Conservation (phyloP, 1,140 invertebrate genomes). For the Harpegnathos saltator region DNA sequence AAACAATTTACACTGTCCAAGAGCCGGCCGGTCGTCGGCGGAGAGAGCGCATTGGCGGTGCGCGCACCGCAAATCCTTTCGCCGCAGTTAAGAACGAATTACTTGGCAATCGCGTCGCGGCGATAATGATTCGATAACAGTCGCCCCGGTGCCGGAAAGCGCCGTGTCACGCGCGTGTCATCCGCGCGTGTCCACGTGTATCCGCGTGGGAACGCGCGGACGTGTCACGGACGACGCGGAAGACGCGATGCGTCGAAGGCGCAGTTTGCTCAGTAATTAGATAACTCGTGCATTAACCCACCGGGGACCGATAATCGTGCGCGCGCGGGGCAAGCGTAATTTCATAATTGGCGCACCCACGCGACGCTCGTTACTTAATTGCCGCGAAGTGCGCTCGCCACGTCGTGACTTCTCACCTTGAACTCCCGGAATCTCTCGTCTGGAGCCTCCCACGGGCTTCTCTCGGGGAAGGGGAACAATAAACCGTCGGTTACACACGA, state of each 20-base stretch:
- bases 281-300: constrained; percentile 63
- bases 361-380: constrained; percentile 80
- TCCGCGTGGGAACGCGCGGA: constrained; percentile 6
- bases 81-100: constrained; percentile 9
- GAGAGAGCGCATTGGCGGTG: not conserved
- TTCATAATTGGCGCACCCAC: constrained; percentile 81
- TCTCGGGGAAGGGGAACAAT: not conserved
- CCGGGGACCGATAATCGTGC: constrained; percentile 67
- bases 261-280: constrained; percentile 59
- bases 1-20: not conserved
- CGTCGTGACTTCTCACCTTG: constrained; percentile 26
- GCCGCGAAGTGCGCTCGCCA: constrained; percentile 13
- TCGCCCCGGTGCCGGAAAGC: constrained; percentile 12
- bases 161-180: too few relatives aligned
- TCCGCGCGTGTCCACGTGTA: not conserved
- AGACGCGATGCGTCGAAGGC: constrained; percentile 9
- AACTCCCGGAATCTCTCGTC: constrained; percentile 1
- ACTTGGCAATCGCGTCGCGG: not conserved
- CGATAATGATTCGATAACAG: constrained; percentile 36
- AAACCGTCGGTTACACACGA: not conserved
- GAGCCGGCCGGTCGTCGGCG: not conserved
- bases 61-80: constrained; percentile 11
- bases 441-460: not conserved
- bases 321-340: constrained; percentile 75
- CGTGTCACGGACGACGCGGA: constrained; percentile 14